Percentiles rank a stretch among this genome's conserved stretches.
These are phyloP conservation scores for Phytoseiulus persimilis DNA, from an alignment of 2,888 invertebrate species.

Conservation along the genomic window DNA sequence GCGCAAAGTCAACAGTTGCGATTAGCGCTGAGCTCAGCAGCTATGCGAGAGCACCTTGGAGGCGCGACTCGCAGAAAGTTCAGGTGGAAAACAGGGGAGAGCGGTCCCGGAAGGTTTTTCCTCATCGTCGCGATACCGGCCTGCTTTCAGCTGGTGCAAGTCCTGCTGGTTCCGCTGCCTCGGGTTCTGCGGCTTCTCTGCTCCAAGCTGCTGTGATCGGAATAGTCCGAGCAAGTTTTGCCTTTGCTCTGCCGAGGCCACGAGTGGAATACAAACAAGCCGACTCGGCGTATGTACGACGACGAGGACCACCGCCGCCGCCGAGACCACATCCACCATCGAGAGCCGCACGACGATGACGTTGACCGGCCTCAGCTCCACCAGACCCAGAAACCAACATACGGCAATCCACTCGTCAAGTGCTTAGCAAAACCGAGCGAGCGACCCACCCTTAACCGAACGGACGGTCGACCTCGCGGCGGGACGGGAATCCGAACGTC, in stretches of 20 bases:
- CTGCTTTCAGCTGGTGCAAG: neutral
- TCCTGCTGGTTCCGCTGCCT: neutral
- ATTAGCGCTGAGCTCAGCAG: neutral
- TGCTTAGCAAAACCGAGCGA: neutral
- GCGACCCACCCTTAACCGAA: neutral
- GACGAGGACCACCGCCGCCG: neutral
- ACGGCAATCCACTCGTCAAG: neutral
- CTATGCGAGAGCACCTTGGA: neutral
- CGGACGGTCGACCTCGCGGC: too few species aligned
- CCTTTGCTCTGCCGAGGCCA: neutral
- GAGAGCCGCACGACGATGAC: neutral
- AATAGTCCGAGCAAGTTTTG: neutral
- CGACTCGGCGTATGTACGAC: neutral
- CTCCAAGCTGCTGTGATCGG: neutral
- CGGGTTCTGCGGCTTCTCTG: neutral
- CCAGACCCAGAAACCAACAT: neutral
- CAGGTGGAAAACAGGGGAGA: neutral
- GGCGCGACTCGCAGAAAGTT: neutral
- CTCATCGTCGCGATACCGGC: neutral
- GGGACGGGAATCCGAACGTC: too few species aligned
- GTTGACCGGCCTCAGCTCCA: neutral
- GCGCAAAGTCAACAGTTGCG: neutral
- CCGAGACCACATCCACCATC: neutral
- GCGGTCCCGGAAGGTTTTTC: neutral
- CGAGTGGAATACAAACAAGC: constrained; percentile 5